Evolutionary conservation across 2,888 invertebrate species (phyloP), one percentile per base, ranked within the genome.

Genomic region (Tiliacea citrago): DNA sequence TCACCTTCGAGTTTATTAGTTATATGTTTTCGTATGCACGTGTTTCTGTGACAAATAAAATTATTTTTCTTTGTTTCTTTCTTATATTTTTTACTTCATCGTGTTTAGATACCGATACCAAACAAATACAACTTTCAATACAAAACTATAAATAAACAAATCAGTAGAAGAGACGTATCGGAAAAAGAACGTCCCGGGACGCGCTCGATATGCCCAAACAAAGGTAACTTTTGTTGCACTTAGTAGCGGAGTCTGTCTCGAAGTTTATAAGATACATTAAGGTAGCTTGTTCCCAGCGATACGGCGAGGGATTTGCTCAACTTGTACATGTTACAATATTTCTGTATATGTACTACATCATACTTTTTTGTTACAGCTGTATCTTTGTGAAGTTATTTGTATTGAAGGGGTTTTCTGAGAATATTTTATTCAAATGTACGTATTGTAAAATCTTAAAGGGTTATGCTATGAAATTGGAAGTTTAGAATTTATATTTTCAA

Each of bases 151-250:
- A 61, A 53, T 66, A 70, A 47, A 86, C 35, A 71, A 79, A 79
- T 79, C 74, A 72, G 53, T 72, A 39, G 45, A 63, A 61, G 55
- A 73, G 72, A 75, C 21, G 63, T 69, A 72, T 77, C n/a, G 53
- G 55, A 16, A 72, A 72, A 65, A 39, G 62, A 68, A 68, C 77
- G 70, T 75, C 62, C 73, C 65, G 65, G 61, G 73, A 58, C 61
- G 49, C 45, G 68, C 69, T 77, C 73, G 49, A 75, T 71, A 75
- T 35, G 51, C 55, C 47, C 61, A 62, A 67, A 73, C 77, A 74
- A 79, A 79, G 65, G 75, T 79, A 84, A 86, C 77, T 83, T 86
- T 81, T 76, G 77, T 79, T 79, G 86, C 69, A 75, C 75, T 75
- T 72, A 71, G 58, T 70, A 77, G 63, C 42, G 57, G 57, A 69